Evolutionary conservation across 2,113 vertebrate species (phyloP).

Genomic region (Seriola rivoliana): DNA sequence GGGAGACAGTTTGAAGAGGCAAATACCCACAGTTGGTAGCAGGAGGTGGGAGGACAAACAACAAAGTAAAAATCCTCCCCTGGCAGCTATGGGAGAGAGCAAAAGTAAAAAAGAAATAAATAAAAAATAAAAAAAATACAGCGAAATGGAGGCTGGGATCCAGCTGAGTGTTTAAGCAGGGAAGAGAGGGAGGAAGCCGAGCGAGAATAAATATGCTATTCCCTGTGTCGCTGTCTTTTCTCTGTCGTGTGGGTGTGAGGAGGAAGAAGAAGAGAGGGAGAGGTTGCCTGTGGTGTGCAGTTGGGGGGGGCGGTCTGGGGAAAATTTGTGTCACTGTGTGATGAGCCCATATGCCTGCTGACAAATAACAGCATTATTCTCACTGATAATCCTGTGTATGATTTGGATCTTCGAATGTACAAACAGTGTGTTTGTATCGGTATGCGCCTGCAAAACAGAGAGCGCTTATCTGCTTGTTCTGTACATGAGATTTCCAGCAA

Average conservation of each 20-base stretch:
- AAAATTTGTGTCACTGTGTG: slow-evolving; percentile 33
- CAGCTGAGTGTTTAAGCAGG: slow-evolving; percentile 65
- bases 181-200: slow-evolving; percentile 48
- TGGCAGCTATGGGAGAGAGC: slow-evolving; percentile 44
- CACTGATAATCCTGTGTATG: neutral
- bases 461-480: neutral
- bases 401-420: neutral
- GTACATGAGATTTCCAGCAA: neutral
- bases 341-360: slow-evolving; percentile 1
- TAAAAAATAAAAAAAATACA: slow-evolving; percentile 11
- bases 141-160: slow-evolving; percentile 40
- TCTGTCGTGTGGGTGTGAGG: slow-evolving; percentile 54
- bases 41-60: slow-evolving; percentile 69
- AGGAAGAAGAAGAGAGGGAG: slow-evolving; percentile 1
- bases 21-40: slow-evolving; percentile 64
- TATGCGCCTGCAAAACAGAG: neutral
- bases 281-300: slow-evolving; percentile 37
- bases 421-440: neutral
- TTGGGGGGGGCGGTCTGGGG: slow-evolving; percentile 8
- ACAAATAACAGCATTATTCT: slow-evolving; percentile 29
- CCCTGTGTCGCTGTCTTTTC: slow-evolving; percentile 37
- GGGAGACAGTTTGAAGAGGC: slow-evolving; percentile 61
- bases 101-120: slow-evolving; percentile 35
- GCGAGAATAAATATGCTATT: slow-evolving; percentile 58
- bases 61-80: slow-evolving; percentile 55